Base-by-base conservation (phyloP, 1,140 invertebrate genomes). In the Drosophila navojoa region DNA sequence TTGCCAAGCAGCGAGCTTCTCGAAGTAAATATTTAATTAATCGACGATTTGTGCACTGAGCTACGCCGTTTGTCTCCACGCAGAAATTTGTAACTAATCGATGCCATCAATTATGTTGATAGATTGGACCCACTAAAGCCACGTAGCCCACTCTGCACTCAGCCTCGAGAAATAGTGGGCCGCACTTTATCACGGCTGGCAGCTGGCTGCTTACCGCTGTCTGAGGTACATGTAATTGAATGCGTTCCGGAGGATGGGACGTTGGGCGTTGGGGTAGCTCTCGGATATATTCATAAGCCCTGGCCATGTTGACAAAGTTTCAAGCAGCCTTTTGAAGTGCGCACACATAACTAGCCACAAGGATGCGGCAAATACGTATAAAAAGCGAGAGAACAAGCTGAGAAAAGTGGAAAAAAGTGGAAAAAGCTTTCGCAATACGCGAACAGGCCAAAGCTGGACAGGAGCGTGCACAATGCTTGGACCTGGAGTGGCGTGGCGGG, bases 101-200 rank as follows among this genome's bases (percentile, higher is more conserved):
- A 90, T 84, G 89, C 77, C 84, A 90, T 90, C 87, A 90, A 90
- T 90, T 90, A 90, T 81, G 82, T 90, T 90, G 87, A 90, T 90
- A 90, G 89, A 90, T 90, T 84, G 87, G 70, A 50, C 38, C 15
- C 40, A 29, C n/a, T 58, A 71, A 77, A 76, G 72, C 71, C 76
- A 87, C 82, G 82, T 76, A 22, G 19, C 19, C 19, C 19, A 16
- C 29, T 16, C 29, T 11, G 2, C 11, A 25, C 25, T 35, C 38
- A 53, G 62, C 60, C 42, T 54, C 13, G 64, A 57, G 19, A 60
- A 62, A 63, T 45, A 77, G 62, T 68, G 35, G 45, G 42, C 59
- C 68, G 52, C 79, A 82, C 82, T 86, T 86, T 86, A 80, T 87
- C 81, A 86, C 76, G 61, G 82, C 71, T 86, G 76, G 64, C 82